These are phyloP conservation scores for Ptychochromis oligacanthus DNA, from an alignment of 2,113 vertebrate genomes.

Conservation along the genomic window DNA sequence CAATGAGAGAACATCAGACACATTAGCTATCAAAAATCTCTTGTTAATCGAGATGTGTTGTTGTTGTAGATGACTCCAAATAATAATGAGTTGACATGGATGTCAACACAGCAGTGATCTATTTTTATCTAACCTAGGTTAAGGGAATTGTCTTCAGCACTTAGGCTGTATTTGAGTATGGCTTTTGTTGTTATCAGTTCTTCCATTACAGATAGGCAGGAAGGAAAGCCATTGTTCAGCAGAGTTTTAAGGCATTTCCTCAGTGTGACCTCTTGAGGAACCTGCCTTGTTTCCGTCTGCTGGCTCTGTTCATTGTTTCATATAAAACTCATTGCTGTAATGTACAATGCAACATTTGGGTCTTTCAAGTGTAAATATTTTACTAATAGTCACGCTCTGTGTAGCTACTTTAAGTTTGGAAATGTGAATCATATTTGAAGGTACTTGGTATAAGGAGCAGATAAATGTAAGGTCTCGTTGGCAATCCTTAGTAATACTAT, in stretches of 20 bases:
- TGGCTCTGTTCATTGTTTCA: neutral
- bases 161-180: neutral
- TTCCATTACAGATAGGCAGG: constrained; percentile 63
- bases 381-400: neutral
- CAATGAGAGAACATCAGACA: neutral
- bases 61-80: neutral
- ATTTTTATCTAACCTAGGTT: neutral
- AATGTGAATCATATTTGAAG: neutral
- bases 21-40: neutral
- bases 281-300: constrained; percentile 27
- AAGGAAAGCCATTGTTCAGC: constrained; percentile 78
- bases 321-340: constrained; percentile 5
- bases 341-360: neutral
- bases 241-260: constrained; percentile 63
- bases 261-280: constrained; percentile 37
- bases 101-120: constrained; percentile 4
- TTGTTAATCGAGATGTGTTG: neutral
- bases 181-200: constrained; percentile 24
- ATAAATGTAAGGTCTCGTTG: neutral
- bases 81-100: neutral
- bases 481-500: neutral
- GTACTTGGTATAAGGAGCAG: neutral
- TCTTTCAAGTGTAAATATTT: neutral
- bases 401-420: neutral
- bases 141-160: neutral